Evolutionary conservation across 2,888 invertebrate species (phyloP), one percentile per base, ranked within the genome.

Genomic region (Megalurothrips usitatus): DNA sequence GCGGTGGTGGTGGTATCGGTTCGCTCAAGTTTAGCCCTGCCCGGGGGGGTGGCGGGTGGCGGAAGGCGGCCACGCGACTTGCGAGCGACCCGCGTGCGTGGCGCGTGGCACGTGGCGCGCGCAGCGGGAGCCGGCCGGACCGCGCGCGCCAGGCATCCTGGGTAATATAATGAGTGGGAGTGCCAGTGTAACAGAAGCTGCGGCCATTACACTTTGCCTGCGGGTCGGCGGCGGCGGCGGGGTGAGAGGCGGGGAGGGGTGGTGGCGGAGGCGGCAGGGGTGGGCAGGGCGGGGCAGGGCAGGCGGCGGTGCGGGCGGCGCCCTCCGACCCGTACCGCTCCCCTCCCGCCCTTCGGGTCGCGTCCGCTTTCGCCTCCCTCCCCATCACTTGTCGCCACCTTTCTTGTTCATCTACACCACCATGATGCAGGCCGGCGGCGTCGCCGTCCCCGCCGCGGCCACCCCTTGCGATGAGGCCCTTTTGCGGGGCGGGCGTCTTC

Each of bases 151-250:
- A 8, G 23, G 68, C 68, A 12, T n/a, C n/a, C 12, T n/a, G 68
- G 23, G 58, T 75, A 75, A 75, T 75, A 75, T 75, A 26, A 75
- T 75, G 58, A 34, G 26, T 43, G 34, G n/a, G 34, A 43, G 34
- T 75, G 48, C 48, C 80, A 43, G 80, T 80, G 80, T n/a, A 43
- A 80, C 23, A 34, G n/a, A 48, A 34, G 68, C 68, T 48, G 68
- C 9, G 63, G 48, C 58, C 68, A 48, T 43, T 68, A 47, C 43
- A 68, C 75, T 43, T 78, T 43, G 34, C 34, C 34, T 43, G 34
- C 34, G 34, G 34, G 34, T 43, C 34, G 34, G 34, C 34, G 34
- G 34, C n/a, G 12, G 34, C 23, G 58, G 48, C 58, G 80, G 43
- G n/a, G 0, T 43, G 34, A 2, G 34, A 43, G 34, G 34, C 6